Evolutionary conservation across 2,888 invertebrate species (phyloP).

Genomic region (Aphodius sticticus): DNA sequence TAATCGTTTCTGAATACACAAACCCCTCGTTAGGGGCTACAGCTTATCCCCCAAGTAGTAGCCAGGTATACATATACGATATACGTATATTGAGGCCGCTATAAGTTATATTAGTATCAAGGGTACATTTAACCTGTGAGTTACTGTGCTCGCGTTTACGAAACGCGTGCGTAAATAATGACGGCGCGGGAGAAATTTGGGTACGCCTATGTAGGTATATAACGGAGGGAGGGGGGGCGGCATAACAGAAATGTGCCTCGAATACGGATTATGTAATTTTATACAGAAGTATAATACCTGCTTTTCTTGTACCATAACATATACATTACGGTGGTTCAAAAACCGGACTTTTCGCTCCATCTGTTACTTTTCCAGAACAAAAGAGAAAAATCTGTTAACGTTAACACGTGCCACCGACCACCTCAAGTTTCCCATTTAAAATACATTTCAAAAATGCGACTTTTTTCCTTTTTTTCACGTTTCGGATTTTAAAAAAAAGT

Average conservation of each 20-base stretch:
- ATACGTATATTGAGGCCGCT: neutral
- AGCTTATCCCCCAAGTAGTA: neutral
- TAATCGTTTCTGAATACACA: slow-evolving; percentile 29
- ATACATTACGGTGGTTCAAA: too few relatives aligned
- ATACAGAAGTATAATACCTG: too few relatives aligned
- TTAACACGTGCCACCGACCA: too few relatives aligned
- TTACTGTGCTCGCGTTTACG: neutral
- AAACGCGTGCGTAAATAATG: neutral
- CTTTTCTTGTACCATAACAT: too few relatives aligned
- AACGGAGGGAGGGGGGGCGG: neutral
- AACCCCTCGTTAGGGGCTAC: slow-evolving; percentile 19
- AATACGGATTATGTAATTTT: neutral
- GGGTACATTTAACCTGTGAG: slow-evolving; percentile 10
- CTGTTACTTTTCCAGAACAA: too few relatives aligned
- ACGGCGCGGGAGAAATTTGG: neutral
- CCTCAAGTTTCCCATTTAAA: too few relatives aligned
- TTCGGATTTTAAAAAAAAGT: too few relatives aligned
- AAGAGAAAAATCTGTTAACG: too few relatives aligned
- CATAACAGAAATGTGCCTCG: neutral
- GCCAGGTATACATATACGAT: neutral
- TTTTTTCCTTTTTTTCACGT: too few relatives aligned
- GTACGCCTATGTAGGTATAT: neutral
- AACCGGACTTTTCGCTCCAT: too few relatives aligned
- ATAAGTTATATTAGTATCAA: slow-evolving; percentile 15
- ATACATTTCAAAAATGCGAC: too few relatives aligned